Evolutionary conservation across 1,140 invertebrate species (phyloP).

Genomic region (Tetranychus cinnabarinus): DNA sequence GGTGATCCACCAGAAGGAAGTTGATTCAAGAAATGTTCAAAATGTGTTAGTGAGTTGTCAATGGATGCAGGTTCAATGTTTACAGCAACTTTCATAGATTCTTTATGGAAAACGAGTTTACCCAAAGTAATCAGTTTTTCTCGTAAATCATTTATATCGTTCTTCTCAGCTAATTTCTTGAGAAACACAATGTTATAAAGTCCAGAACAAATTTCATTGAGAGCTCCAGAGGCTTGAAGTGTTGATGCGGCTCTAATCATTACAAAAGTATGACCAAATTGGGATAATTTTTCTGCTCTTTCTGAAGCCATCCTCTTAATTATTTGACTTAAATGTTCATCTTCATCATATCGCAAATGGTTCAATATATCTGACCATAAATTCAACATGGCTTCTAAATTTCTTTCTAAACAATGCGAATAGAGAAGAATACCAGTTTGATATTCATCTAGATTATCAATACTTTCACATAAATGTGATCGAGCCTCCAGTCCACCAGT

Average conservation of each 20-base stretch:
- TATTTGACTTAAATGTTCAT: constrained; percentile 55
- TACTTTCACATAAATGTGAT: constrained; percentile 42
- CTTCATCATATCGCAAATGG: constrained; percentile 23
- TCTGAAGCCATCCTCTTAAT: constrained; percentile 51
- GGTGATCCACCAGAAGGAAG: background rate
- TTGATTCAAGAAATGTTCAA: constrained; percentile 21
- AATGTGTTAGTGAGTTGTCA: constrained; percentile 20
- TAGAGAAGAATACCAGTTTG: constrained; percentile 44
- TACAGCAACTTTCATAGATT: constrained; percentile 18
- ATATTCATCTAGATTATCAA: constrained; percentile 33
- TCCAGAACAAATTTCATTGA: constrained; percentile 45
- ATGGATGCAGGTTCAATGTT: constrained; percentile 21
- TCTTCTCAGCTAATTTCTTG: constrained; percentile 35
- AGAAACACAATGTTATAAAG: constrained; percentile 56
- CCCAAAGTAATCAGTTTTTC: constrained; percentile 37
- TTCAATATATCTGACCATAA: constrained; percentile 55
- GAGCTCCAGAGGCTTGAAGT: constrained; percentile 35
- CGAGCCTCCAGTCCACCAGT: constrained; percentile 49
- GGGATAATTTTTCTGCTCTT: constrained; percentile 47
- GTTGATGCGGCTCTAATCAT: constrained; percentile 47
- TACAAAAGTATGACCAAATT: constrained; percentile 58
- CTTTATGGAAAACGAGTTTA: constrained; percentile 18
- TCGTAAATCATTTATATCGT: constrained; percentile 35
- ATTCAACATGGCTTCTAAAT: constrained; percentile 51
- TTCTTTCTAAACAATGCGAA: constrained; percentile 60